Conservation (phyloP, 2,113 vertebrate species). For the Vidua macroura region DNA sequence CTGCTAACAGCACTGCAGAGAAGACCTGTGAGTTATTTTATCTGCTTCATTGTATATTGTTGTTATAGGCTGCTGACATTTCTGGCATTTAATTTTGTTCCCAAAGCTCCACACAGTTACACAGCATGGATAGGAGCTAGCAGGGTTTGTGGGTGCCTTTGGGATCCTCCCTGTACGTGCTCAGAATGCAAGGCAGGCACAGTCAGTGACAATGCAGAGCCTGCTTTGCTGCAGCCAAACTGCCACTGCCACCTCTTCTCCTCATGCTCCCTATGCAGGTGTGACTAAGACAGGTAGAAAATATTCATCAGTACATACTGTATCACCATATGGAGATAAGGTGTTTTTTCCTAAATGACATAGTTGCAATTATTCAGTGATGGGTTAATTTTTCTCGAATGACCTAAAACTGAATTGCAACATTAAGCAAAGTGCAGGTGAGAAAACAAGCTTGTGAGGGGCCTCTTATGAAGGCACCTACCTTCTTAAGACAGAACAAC, state of each 20-base stretch:
- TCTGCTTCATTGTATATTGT: not conserved
- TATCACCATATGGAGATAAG: not conserved
- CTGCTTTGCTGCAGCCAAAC: not conserved
- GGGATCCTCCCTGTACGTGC: not conserved
- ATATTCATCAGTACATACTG: not conserved
- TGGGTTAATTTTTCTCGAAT: not conserved
- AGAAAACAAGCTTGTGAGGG: not conserved
- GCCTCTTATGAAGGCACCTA: not conserved
- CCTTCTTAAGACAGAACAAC: not conserved
- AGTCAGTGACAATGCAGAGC: not conserved
- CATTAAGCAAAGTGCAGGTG: not conserved
- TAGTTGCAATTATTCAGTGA: not conserved
- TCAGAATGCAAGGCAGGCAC: not conserved
- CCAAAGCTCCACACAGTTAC: not conserved
- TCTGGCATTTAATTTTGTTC: not conserved
- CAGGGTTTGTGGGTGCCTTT: not conserved
- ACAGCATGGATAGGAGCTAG: not conserved
- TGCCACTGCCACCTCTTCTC: not conserved
- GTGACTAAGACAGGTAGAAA: not conserved
- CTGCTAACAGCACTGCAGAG: not conserved
- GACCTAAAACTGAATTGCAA: not conserved
- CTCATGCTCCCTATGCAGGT: fast-evolving
- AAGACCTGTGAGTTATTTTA: not conserved
- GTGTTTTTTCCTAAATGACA: not conserved
- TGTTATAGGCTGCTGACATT: not conserved